Percentiles rank a stretch among this genome's conserved stretches.
These are phyloP conservation scores for Diachasmimorpha longicaudata DNA, from an alignment of 1,140 invertebrate genomes.

Conservation along the genomic window DNA sequence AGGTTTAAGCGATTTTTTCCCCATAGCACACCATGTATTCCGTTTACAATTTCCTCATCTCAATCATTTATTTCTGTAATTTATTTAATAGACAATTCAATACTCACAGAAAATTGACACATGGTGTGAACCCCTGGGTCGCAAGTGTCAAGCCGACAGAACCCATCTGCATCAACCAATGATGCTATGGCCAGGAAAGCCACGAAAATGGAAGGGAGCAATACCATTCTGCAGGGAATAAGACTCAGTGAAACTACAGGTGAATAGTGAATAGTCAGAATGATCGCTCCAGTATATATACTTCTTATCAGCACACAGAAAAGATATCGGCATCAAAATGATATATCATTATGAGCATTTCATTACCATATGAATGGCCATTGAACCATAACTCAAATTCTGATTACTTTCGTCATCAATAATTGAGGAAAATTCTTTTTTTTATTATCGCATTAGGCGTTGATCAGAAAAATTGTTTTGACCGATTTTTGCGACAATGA, in stretches of 20 bases:
- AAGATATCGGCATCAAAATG: no score
- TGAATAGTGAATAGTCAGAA: background rate
- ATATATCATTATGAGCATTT: no score
- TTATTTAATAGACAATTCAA: background rate
- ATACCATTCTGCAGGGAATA: background rate
- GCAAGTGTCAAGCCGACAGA: background rate
- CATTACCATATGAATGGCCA: no score
- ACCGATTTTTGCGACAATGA: no score
- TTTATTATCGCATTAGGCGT: no score
- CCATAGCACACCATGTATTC: no score
- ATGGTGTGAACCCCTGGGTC: background rate
- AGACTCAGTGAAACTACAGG: background rate
- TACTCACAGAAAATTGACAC: background rate
- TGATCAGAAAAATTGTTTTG: no score
- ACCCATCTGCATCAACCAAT: background rate
- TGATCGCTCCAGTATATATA: background rate
- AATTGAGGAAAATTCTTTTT: no score
- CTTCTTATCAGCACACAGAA: background rate
- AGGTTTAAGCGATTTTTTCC: no score
- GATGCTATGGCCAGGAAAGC: background rate
- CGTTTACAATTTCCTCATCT: no score
- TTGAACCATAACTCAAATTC: no score
- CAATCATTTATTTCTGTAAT: background rate
- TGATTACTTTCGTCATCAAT: no score
- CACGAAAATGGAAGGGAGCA: background rate